Evolutionary conservation across 2,888 invertebrate genomes (phyloP).

Genomic region (Tanytarsus gracilentus): DNA sequence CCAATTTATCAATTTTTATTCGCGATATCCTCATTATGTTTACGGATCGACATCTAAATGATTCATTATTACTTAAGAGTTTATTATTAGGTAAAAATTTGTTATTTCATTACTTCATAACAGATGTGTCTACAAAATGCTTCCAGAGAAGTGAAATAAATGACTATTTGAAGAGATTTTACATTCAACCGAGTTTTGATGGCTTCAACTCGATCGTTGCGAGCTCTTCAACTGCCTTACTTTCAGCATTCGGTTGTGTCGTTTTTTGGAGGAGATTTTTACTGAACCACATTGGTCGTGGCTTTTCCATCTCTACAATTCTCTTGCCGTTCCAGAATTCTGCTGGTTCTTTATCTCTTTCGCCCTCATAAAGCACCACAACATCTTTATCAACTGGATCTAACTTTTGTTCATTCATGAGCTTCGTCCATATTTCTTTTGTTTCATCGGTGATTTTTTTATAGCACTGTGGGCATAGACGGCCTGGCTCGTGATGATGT

Average conservation of each 20-base stretch:
- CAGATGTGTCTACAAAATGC: background rate
- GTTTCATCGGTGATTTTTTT: slow-evolving; percentile 74
- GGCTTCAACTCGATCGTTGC: slow-evolving; percentile 50
- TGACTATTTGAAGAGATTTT: slow-evolving; percentile 7
- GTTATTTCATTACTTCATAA: slow-evolving; percentile 1
- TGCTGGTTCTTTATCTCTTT: slow-evolving; percentile 52
- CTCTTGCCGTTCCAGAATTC: slow-evolving; percentile 61
- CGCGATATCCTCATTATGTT: background rate
- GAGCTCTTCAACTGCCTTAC: slow-evolving; percentile 46
- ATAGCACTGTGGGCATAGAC: slow-evolving; percentile 81
- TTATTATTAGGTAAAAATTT: background rate
- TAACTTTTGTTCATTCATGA: slow-evolving; percentile 52
- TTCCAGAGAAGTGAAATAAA: slow-evolving; percentile 1
- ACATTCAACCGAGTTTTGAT: slow-evolving; percentile 54
- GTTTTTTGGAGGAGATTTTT: slow-evolving; percentile 72
- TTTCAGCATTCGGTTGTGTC: slow-evolving; percentile 58
- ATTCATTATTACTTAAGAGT: background rate
- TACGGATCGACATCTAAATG: too few species aligned
- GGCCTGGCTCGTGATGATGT: slow-evolving; percentile 65
- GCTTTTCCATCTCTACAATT: slow-evolving; percentile 76
- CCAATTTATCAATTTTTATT: background rate
- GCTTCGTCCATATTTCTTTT: slow-evolving; percentile 63
- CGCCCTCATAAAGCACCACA: slow-evolving; percentile 75
- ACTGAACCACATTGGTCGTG: slow-evolving; percentile 81
- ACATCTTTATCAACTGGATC: slow-evolving; percentile 76